Evolutionary conservation across 2,888 invertebrate genomes (phyloP), one percentile per base, ranked within the genome.

Genomic region (Aleiodes alternator): DNA sequence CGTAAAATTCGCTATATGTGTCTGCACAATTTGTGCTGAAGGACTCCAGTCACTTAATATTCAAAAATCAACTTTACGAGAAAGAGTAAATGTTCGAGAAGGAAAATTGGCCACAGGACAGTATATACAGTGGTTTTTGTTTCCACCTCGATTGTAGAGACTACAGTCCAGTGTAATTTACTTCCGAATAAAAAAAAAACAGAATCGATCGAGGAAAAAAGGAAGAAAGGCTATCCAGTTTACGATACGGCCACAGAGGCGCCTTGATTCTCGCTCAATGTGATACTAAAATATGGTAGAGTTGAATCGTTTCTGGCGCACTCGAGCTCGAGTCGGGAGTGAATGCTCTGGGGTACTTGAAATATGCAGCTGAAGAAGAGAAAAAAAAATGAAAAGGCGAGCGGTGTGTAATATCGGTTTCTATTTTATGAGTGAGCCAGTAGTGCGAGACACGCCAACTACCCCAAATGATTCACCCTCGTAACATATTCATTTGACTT

Each of bases 211-310:
- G n/a, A 2, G 14, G 61, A 8, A 31, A 38, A 16, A 16, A 55
- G 55, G 14, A 14, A 14, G 11, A 38, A 61, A 34, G 78, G 3
- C 34, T 79, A 80, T 79, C 80, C 73, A 77, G 78, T 84, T 83
- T 81, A 81, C 81, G 80, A 81, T 79, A 79, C 74, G 69, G 75
- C 75, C 79, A 77, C 75, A 73, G 57, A 73, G 79, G 80, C 80
- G 79, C 78, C 78, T 81, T 76, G 82, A 83, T 81, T 84, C 80
- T 78, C 78, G 69, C 78, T 70, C 75, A 76, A 78, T 76, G 72
- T 76, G 77, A 81, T 80, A 81, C 79, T 72, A 79, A 80, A 83
- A 82, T 73, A 77, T 77, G 72, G 76, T 74, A 23, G 57, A 69
- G 76, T 72, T 73, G 80, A 80, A 82, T 82, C 82, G 80, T 68